Evolutionary conservation across 2,888 invertebrate species (phyloP).

Genomic region (Clepsis dumicolana): DNA sequence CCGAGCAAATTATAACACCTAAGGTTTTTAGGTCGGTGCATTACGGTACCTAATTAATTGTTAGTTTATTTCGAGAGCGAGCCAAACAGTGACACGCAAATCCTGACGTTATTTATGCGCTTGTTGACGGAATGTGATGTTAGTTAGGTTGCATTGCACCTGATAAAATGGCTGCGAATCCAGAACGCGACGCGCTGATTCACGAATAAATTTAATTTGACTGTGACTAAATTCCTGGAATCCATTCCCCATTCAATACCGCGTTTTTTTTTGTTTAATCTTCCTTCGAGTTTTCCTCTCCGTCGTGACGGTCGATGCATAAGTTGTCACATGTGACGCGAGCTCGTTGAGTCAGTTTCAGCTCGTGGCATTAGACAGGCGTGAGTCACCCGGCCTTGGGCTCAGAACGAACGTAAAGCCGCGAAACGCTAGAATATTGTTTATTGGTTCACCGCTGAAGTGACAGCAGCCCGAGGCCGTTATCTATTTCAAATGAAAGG

Average conservation of each 20-base stretch:
- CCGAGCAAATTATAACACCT: constrained; percentile 54
- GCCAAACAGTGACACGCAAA: constrained; percentile 43
- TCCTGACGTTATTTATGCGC: constrained; percentile 33
- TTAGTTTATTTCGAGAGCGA: constrained; percentile 54
- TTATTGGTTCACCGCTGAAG: constrained; percentile 69
- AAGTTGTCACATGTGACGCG: constrained; percentile 50
- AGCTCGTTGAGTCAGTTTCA: constrained; percentile 63
- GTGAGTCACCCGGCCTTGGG: constrained; percentile 82
- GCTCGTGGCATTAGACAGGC: constrained; percentile 66
- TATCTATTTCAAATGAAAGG: constrained; percentile 40
- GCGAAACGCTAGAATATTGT: constrained; percentile 75
- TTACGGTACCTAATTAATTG: constrained; percentile 57
- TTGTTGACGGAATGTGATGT: constrained; percentile 32
- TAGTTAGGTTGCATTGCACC: background rate
- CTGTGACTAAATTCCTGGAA: background rate
- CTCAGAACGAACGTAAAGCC: constrained; percentile 65
- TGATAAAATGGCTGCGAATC: constrained; percentile 16
- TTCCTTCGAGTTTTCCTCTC: constrained; percentile 26
- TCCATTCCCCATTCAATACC: background rate
- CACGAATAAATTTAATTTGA: background rate
- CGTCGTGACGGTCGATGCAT: constrained; percentile 27
- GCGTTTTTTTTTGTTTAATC: background rate
- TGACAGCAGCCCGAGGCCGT: constrained; percentile 66
- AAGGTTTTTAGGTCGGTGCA: constrained; percentile 60
- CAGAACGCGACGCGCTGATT: background rate